A percentile compares a stretch with the other conserved stretches of the same genome.
These are phyloP conservation scores for Tyria jacobaeae DNA, from an alignment of 2,888 invertebrate species.

Conservation along the genomic window DNA sequence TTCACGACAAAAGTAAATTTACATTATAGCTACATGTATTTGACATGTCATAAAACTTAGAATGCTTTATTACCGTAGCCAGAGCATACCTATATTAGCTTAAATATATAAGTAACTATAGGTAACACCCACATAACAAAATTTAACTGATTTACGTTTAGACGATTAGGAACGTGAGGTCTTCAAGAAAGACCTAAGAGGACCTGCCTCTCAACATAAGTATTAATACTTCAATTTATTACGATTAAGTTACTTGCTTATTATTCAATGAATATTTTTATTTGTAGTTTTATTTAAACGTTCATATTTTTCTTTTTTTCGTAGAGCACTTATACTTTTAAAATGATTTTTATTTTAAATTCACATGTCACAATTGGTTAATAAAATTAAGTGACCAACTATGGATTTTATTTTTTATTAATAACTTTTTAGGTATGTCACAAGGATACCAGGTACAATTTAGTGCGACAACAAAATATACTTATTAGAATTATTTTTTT, in stretches of 20 bases:
- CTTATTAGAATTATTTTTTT: neutral
- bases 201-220: slow-evolving; percentile 6
- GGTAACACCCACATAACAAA: slow-evolving; percentile 53
- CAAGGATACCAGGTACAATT: neutral
- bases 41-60: neutral
- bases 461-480: neutral
- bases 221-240: slow-evolving; percentile 5
- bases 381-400: neutral
- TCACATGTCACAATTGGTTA: slow-evolving; percentile 17
- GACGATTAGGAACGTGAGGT: slow-evolving; percentile 39
- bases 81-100: slow-evolving; percentile 20
- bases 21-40: too few relatives aligned
- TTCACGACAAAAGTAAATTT: neutral
- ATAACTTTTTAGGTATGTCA: neutral
- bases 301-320: too few relatives aligned
- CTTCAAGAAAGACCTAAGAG: slow-evolving; percentile 15
- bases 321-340: too few relatives aligned
- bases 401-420: neutral
- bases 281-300: slow-evolving; percentile 7
- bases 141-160: slow-evolving; percentile 31
- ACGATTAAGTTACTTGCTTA: slow-evolving; percentile 8
- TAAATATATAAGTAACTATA: slow-evolving; percentile 49
- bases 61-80: slow-evolving; percentile 1
- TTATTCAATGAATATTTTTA: slow-evolving; percentile 13
- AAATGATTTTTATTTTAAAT: slow-evolving; percentile 11